A percentile compares a stretch with the other conserved stretches of the same genome.
Conservation (phyloP, 2,888 invertebrate species). For the Teleogryllus oceanicus region DNA sequence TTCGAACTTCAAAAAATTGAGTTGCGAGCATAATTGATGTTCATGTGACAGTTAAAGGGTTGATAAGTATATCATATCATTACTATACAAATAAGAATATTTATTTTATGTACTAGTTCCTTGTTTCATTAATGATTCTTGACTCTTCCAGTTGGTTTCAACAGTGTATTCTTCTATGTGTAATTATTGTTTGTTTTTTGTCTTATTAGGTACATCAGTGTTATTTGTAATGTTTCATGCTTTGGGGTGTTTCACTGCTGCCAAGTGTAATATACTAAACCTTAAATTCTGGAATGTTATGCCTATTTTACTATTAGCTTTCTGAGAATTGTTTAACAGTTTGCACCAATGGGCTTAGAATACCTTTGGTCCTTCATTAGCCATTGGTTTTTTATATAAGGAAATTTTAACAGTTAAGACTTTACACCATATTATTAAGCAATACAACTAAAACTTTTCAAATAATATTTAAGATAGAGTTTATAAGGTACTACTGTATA, state of each 20-base stretch:
- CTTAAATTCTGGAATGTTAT: background rate
- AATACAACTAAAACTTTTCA: background rate
- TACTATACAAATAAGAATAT: too few species aligned
- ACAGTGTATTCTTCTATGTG: conserved; percentile 28
- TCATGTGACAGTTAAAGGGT: too few species aligned
- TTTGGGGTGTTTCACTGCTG: conserved; percentile 41
- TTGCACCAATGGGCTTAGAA: background rate
- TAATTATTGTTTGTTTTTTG: conserved; percentile 35
- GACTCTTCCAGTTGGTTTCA: conserved; percentile 19
- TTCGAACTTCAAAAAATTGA: too few species aligned
- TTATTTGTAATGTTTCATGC: conserved; percentile 40
- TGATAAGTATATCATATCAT: too few species aligned
- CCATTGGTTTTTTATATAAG: background rate
- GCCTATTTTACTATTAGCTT: conserved; percentile 18
- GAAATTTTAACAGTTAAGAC: background rate
- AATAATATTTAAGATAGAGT: background rate
- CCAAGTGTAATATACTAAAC: conserved; percentile 32
- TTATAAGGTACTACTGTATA: background rate
- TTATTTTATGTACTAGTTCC: background rate
- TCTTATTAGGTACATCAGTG: conserved; percentile 38
- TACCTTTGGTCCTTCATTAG: background rate
- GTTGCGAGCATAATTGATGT: too few species aligned
- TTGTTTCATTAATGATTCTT: conserved; percentile 21
- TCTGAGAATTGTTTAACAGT: background rate
- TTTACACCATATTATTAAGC: background rate